Conservation (phyloP, 2,113 vertebrate species). For the Rhadina sibilatrix region DNA sequence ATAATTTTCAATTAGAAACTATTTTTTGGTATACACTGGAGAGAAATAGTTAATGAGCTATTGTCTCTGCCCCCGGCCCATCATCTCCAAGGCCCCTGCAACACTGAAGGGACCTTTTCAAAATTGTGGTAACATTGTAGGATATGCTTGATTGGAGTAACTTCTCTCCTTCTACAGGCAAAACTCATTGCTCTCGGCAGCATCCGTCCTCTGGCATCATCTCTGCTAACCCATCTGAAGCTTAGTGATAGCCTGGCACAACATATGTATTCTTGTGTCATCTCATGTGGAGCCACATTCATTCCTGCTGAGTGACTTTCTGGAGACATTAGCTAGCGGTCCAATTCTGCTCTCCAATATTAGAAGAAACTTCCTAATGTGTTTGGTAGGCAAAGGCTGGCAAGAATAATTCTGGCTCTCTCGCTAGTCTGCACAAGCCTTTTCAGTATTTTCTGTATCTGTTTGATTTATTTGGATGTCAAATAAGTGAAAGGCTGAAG, state of each 20-base stretch:
- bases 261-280: slow-evolving; percentile 61
- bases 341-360: slow-evolving; percentile 76
- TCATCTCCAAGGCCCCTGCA: not conserved
- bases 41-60: slow-evolving; percentile 49
- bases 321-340: slow-evolving; percentile 75
- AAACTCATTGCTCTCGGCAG: not conserved
- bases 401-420: slow-evolving; percentile 64
- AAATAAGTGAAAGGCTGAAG: slow-evolving; percentile 49
- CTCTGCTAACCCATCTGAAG: slow-evolving; percentile 60
- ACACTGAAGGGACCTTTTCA: not conserved
- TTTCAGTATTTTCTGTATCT: slow-evolving; percentile 68
- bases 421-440: slow-evolving; percentile 12
- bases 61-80: not conserved
- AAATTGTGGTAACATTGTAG: not conserved
- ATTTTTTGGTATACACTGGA: slow-evolving; percentile 45
- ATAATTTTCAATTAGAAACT: slow-evolving; percentile 71
- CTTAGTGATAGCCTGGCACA: slow-evolving; percentile 61
- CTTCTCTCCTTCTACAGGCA: not conserved
- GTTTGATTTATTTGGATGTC: slow-evolving; percentile 68
- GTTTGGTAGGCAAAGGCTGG: slow-evolving; percentile 70
- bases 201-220: slow-evolving; percentile 55
- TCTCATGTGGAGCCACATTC: slow-evolving; percentile 55
- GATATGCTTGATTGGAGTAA: not conserved
- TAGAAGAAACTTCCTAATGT: slow-evolving; percentile 72
- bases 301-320: slow-evolving; percentile 63